Percentiles rank a stretch among this genome's conserved stretches.
Conservation (phyloP, 2,888 invertebrate species). For the Cephus nigrinus region DNA sequence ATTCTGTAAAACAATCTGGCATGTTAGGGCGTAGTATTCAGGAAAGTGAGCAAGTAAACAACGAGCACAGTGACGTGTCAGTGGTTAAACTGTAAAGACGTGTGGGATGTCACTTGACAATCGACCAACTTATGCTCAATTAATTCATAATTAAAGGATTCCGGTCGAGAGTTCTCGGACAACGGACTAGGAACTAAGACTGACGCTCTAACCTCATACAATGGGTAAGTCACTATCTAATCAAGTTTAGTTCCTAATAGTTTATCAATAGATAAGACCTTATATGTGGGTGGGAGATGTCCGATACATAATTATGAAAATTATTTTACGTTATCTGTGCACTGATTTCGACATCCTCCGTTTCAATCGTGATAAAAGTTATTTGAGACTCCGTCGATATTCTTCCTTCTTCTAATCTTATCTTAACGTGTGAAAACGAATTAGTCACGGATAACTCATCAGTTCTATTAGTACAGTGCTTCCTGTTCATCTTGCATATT, state of each 20-base stretch:
- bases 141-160: slow-evolving; percentile 32
- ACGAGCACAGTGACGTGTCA: slow-evolving; percentile 30
- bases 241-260: not conserved
- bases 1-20: not conserved
- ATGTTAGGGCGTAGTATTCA: not conserved
- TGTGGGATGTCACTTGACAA: slow-evolving; percentile 43
- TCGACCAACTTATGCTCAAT: slow-evolving; percentile 32
- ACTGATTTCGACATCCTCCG: not conserved
- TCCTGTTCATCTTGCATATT: not conserved
- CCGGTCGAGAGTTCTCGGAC: slow-evolving; percentile 28
- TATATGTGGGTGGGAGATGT: not conserved
- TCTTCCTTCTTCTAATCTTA: slow-evolving; percentile 32
- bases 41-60: slow-evolving; percentile 4
- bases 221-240: slow-evolving; percentile 37
- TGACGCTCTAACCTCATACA: slow-evolving; percentile 34
- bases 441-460: slow-evolving; percentile 37
- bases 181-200: slow-evolving; percentile 22
- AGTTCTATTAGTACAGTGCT: not conserved
- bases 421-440: slow-evolving; percentile 22
- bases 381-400: not conserved
- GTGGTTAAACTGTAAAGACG: slow-evolving; percentile 10
- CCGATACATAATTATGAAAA: not conserved
- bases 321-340: not conserved
- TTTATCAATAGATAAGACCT: not conserved
- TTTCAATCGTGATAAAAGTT: not conserved